Conservation (phyloP, 2,113 vertebrate species). For the Scomber japonicus region DNA sequence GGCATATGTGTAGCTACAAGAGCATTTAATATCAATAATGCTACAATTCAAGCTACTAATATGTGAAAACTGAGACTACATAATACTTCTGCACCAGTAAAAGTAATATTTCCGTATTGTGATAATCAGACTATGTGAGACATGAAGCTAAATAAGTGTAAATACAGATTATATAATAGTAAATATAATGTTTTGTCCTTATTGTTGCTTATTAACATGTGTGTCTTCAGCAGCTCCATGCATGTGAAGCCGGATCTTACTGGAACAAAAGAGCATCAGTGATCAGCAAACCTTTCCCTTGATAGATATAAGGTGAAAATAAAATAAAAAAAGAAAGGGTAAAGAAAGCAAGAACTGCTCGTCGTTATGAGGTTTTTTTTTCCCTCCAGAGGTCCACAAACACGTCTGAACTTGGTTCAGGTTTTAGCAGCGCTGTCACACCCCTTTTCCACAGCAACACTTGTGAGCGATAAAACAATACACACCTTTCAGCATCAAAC, state of each 20-base stretch:
- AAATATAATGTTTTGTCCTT: no score
- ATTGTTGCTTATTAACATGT: not conserved
- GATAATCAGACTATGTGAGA: no score
- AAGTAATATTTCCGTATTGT: no score
- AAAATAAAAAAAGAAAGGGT: not conserved
- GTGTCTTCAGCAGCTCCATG: not conserved
- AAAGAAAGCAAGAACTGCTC: not conserved
- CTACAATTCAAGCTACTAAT: no score
- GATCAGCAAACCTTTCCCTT: conserved; percentile 8
- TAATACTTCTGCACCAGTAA: no score
- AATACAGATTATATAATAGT: no score
- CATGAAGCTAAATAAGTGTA: no score
- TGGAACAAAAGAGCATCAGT: not conserved
- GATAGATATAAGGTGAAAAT: conserved; percentile 13
- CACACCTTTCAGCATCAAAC: conserved; percentile 95
- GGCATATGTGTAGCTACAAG: no score
- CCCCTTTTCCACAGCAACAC: conserved; percentile 87
- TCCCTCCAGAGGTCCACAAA: conserved; percentile 87
- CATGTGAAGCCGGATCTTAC: not conserved
- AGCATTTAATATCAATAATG: no score
- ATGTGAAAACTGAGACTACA: no score
- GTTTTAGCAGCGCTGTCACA: conserved; percentile 89
- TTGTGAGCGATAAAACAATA: conserved; percentile 94
- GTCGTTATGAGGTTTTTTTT: conserved; percentile 71
- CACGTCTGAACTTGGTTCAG: conserved; percentile 85